phyloP scores from a whole-genome alignment of 2,113 vertebrate genomes.

The Macrotus californicus region DNA sequence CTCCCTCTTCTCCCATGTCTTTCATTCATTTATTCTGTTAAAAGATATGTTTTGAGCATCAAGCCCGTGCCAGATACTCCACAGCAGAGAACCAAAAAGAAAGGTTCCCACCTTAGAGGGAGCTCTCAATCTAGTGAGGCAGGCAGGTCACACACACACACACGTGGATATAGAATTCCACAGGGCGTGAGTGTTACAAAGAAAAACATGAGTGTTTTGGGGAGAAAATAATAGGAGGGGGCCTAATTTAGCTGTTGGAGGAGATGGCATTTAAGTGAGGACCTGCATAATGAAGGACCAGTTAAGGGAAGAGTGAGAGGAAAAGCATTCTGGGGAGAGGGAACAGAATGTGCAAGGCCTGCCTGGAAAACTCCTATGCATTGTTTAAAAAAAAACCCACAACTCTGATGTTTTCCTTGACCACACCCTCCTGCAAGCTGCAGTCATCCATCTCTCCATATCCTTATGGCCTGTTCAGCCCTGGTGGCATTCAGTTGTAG shows the following conservation, averaged over 20 bases:
- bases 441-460: neutral
- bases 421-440: neutral
- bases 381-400: neutral
- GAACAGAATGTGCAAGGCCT: neutral
- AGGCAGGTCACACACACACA: no score
- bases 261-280: neutral
- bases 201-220: neutral
- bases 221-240: neutral
- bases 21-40: neutral
- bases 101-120: neutral
- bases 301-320: neutral
- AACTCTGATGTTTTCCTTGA: neutral
- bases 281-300: neutral
- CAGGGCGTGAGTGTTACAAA: neutral
- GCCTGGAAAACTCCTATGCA: neutral
- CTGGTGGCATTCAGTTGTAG: neutral
- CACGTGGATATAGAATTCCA: neutral
- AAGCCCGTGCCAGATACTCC: neutral
- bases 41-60: neutral
- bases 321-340: neutral
- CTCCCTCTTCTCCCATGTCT: neutral
- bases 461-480: neutral
- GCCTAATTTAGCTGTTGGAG: neutral
- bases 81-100: neutral
- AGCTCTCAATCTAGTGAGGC: neutral